These are phyloP conservation scores for Diphyllodes magnificus DNA, from an alignment of 2,113 vertebrate species.

Conservation along the genomic window DNA sequence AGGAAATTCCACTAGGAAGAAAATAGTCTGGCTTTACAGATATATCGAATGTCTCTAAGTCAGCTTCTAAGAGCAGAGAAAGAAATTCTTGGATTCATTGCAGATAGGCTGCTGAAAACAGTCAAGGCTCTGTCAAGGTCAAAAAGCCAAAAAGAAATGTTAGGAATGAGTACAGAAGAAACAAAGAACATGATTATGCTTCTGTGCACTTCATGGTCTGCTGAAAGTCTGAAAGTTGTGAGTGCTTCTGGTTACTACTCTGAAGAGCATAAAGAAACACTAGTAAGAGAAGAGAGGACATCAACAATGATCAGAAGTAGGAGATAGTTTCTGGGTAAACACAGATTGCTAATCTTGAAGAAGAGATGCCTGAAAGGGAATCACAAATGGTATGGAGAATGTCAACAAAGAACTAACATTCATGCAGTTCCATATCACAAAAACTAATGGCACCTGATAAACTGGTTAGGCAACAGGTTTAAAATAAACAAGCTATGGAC, in stretches of 20 bases:
- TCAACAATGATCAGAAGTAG: neutral
- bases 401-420: conserved; percentile 12
- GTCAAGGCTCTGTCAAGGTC: neutral
- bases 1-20: neutral
- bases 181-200: neutral
- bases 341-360: neutral
- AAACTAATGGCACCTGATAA: neutral
- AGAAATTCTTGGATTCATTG: neutral
- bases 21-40: neutral
- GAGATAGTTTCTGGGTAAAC: neutral
- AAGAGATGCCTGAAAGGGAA: neutral
- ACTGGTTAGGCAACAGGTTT: conserved; percentile 3
- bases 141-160: conserved; percentile 32
- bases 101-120: neutral
- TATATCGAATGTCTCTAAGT: neutral
- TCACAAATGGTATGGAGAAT: neutral
- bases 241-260: neutral
- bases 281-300: neutral
- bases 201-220: neutral
- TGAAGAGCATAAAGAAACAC: conserved; percentile 1
- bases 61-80: neutral
- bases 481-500: neutral
- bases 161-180: conserved; percentile 32
- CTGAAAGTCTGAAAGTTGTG: neutral
- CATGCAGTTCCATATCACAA: neutral